Evolutionary conservation across 2,113 vertebrate genomes (phyloP).

Genomic region (Vidua macroura): DNA sequence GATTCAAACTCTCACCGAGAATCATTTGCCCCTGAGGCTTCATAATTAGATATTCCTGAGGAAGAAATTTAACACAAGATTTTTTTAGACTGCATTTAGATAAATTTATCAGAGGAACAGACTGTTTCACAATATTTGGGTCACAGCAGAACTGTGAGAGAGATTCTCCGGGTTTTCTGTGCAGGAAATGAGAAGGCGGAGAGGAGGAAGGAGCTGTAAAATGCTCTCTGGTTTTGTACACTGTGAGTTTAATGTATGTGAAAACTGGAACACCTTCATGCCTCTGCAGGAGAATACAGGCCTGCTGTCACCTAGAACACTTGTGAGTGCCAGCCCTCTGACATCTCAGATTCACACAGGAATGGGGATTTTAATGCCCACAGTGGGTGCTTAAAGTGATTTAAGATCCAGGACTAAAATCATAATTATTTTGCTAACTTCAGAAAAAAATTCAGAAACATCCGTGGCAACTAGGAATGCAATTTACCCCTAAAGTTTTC

Average conservation of each 20-base stretch:
- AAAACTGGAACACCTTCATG: neutral
- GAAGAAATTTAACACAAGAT: neutral
- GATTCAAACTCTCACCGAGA: neutral
- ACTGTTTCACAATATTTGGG: conserved; percentile 51
- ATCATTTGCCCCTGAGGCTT: neutral
- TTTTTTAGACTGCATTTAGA: neutral
- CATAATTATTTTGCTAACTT: neutral
- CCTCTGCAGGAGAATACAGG: neutral
- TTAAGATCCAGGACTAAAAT: neutral
- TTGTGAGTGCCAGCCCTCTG: neutral
- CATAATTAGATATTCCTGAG: neutral
- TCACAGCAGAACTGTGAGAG: conserved; percentile 24
- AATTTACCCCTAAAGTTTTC: neutral
- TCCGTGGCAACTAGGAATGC: neutral
- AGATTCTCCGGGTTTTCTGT: conserved; percentile 14
- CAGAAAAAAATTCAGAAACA: neutral
- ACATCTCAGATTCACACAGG: neutral
- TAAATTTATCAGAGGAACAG: conserved; percentile 38
- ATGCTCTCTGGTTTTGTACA: neutral
- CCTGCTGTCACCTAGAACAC: neutral
- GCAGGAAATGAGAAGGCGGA: conserved; percentile 47
- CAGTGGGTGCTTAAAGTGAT: neutral
- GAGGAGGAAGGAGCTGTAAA: conserved; percentile 45
- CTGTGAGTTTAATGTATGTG: neutral
- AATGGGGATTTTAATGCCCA: neutral